These are phyloP conservation scores for Paralvinella palmiformis DNA, from an alignment of 1,140 invertebrate genomes.

Conservation along the genomic window DNA sequence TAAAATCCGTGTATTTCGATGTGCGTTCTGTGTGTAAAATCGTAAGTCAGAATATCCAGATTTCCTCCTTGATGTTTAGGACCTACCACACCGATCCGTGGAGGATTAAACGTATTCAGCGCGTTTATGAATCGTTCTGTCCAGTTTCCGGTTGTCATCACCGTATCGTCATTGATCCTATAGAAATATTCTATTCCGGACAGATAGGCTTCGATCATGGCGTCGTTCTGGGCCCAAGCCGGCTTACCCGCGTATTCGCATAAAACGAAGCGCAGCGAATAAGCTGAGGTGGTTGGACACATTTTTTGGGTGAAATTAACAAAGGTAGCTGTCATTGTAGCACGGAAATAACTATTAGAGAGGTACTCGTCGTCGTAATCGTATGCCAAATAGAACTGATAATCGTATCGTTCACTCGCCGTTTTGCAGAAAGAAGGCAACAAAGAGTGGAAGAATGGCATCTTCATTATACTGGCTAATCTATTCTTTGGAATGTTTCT, in stretches of 20 bases:
- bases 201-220: conserved; percentile 20
- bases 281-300: background rate
- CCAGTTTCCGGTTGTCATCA: conserved; percentile 11
- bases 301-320: conserved; percentile 3
- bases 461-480: too few relatives aligned
- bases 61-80: conserved; percentile 17
- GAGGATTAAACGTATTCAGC: background rate
- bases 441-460: conserved; percentile 12
- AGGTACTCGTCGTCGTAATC: conserved; percentile 13
- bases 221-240: conserved; percentile 22
- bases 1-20: conserved; percentile 10
- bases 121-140: conserved; percentile 15
- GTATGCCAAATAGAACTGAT: conserved; percentile 19
- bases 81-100: conserved; percentile 15
- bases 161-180: conserved; percentile 20
- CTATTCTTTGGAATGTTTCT: too few relatives aligned
- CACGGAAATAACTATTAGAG: background rate
- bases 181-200: conserved; percentile 18
- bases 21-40: conserved; percentile 17
- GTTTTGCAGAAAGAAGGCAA: conserved; percentile 17
- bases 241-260: conserved; percentile 14
- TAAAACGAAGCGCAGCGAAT: conserved; percentile 12
- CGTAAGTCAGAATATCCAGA: conserved; percentile 17
- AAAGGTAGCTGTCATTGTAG: conserved; percentile 4
- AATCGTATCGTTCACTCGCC: conserved; percentile 9